These are phyloP conservation scores for Gnathonemus longibarbis DNA, from an alignment of 2,113 vertebrate genomes.

Conservation along the genomic window DNA sequence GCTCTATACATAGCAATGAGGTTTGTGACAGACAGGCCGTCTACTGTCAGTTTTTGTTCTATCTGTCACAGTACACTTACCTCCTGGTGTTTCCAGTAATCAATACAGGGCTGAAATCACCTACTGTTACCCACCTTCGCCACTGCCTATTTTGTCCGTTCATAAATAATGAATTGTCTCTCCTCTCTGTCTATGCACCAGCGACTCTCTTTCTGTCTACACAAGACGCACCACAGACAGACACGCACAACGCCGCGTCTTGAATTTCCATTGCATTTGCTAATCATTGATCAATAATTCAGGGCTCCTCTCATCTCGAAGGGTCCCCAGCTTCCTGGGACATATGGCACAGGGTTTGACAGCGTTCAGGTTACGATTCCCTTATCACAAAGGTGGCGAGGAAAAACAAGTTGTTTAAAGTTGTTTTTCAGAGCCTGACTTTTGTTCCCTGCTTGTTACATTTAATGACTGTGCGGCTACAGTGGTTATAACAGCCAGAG, in stretches of 20 bases:
- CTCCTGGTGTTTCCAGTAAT: slow-evolving; percentile 94
- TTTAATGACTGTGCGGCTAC: slow-evolving; percentile 46
- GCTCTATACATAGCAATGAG: slow-evolving; percentile 57
- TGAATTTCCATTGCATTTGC: slow-evolving; percentile 97
- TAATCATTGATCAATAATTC: slow-evolving; percentile 99
- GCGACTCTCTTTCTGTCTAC: slow-evolving; percentile 39
- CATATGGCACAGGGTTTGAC: slow-evolving; percentile 76
- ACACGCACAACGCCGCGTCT: slow-evolving; percentile 73
- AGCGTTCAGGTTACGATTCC: slow-evolving; percentile 58
- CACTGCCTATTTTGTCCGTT: slow-evolving; percentile 94
- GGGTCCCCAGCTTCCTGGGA: slow-evolving; percentile 76
- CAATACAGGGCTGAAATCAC: slow-evolving; percentile 92
- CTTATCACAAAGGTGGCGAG: slow-evolving; percentile 61
- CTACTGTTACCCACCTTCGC: slow-evolving; percentile 80
- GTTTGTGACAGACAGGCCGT: slow-evolving; percentile 59
- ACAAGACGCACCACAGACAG: slow-evolving; percentile 25
- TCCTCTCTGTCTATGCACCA: slow-evolving; percentile 36
- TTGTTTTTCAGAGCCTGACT: slow-evolving; percentile 46
- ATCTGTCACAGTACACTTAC: slow-evolving; percentile 84
- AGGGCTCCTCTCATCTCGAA: slow-evolving; percentile 76
- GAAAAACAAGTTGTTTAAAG: slow-evolving; percentile 64
- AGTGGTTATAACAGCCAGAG: slow-evolving; percentile 54
- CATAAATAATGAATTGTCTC: slow-evolving; percentile 91
- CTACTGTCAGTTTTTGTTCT: slow-evolving; percentile 72
- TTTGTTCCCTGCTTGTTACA: slow-evolving; percentile 41